Percentiles rank a stretch among this genome's conserved stretches.
Evolutionary conservation across 2,797 vertebrate genomes (phyloP).

Genomic region (Onychomys torridus): DNA sequence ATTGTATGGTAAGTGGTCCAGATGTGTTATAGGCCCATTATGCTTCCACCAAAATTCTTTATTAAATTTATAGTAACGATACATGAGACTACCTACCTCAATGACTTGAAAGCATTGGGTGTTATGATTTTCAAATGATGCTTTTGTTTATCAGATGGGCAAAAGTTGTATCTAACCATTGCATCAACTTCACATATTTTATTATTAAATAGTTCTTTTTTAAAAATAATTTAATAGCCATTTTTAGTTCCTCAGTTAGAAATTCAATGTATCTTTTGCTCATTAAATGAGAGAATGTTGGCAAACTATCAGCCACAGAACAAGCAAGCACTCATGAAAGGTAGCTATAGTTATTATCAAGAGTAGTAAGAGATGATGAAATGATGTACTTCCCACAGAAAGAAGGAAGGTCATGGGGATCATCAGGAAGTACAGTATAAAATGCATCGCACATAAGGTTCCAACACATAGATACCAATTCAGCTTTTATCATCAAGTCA

Average conservation of each 20-base stretch:
- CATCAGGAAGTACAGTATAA: slow-evolving; percentile 3
- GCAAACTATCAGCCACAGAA: background rate
- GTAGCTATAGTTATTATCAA: slow-evolving; percentile 35
- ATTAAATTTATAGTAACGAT: background rate
- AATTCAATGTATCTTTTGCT: slow-evolving; percentile 44
- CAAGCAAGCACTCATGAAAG: slow-evolving; percentile 7
- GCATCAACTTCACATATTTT: slow-evolving; percentile 17
- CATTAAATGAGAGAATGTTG: slow-evolving; percentile 28
- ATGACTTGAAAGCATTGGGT: background rate
- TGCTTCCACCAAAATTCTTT: slow-evolving; percentile 25
- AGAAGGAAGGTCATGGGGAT: background rate
- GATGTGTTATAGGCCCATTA: background rate
- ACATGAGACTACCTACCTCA: background rate
- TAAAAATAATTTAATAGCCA: background rate
- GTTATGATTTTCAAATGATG: background rate
- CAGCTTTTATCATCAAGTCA: slow-evolving; percentile 19
- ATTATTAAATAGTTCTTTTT: slow-evolving; percentile 8
- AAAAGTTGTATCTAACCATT: slow-evolving; percentile 32
- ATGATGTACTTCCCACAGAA: background rate
- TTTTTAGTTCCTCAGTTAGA: slow-evolving; percentile 46
- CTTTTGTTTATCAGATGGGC: background rate
- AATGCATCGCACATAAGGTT: background rate
- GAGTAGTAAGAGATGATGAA: background rate
- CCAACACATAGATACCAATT: slow-evolving; percentile 30
- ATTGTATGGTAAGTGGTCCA: background rate